Base-by-base conservation (phyloP, 1,140 invertebrate species). In the Venturia canescens region DNA sequence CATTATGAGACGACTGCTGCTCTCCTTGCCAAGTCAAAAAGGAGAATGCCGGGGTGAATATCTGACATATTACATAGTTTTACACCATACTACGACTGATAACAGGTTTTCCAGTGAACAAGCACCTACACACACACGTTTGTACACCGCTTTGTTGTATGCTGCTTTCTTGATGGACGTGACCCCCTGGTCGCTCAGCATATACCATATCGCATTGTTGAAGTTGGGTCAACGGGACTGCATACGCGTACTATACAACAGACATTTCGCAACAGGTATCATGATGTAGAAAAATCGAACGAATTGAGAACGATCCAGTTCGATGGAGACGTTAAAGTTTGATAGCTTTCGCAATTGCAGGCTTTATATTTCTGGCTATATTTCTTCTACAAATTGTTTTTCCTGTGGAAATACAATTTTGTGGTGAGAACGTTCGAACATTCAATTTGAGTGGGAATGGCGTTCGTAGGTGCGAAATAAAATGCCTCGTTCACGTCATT, bases 21-120 rank as follows among this genome's bases (percentile, higher is more conserved):
- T 71, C 69, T 27, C 66, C 71, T 74, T 48, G 71, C 34, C 44
- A 53, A 74, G 44, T 74, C 44, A 26, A 23, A 74, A 23, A 74
- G 71, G 38, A 74, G 71, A 53, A 53, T 74, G 38, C 48, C 71
- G 53, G 44, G 38, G 71, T 74, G 71, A 74, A 74, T 74, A 23
- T 31, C 71, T 31, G 66, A 2, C 21, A 15, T 74, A 29, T 74
- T 53, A 18, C 48, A 74, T 53, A 74, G 71, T 74, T 23, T 0
- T 31, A 18, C 66, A 3, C 53, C 23, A 21, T 48, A 21, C 44
- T 53, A 26, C 38, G 11, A 74, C 38, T 74, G 71, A 74, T 74
- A 74, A 74, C 44, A 74, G 71, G 38, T 74, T 71, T 21, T n/a
- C n/a, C 3, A 48, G 34, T 31, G 66, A 69, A 15, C 18, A 4